Conservation (phyloP, 2,113 vertebrate genomes). For the Cercopithecus mona region DNA sequence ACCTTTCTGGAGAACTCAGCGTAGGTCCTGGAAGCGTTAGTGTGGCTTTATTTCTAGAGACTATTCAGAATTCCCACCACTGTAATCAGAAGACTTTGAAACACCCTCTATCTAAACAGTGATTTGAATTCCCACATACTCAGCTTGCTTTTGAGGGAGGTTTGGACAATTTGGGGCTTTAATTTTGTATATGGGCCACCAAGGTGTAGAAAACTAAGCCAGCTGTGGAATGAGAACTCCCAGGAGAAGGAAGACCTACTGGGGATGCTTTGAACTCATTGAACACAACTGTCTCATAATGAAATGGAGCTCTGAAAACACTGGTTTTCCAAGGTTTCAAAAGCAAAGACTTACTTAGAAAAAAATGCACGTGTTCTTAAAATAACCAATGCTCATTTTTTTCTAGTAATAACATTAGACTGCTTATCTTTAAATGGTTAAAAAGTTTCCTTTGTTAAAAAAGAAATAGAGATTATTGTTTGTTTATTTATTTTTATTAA, state of each 20-base stretch:
- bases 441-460: neutral
- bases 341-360: neutral
- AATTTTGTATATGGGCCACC: neutral
- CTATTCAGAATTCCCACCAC: neutral
- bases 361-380: neutral
- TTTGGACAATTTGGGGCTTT: neutral
- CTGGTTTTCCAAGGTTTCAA: neutral
- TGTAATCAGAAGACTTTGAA: neutral
- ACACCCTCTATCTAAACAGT: neutral
- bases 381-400: neutral
- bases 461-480: neutral
- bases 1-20: neutral
- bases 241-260: neutral
- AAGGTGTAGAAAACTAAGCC: neutral
- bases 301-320: neutral
- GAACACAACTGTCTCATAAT: neutral
- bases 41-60: neutral
- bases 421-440: neutral
- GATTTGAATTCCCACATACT: neutral
- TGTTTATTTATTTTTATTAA: constrained; percentile 1
- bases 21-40: neutral
- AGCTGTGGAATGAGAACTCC: neutral
- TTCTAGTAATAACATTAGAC: neutral
- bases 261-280: neutral
- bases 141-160: neutral